Conservation (phyloP, 2,797 vertebrate genomes). For the Fringilla coelebs region DNA sequence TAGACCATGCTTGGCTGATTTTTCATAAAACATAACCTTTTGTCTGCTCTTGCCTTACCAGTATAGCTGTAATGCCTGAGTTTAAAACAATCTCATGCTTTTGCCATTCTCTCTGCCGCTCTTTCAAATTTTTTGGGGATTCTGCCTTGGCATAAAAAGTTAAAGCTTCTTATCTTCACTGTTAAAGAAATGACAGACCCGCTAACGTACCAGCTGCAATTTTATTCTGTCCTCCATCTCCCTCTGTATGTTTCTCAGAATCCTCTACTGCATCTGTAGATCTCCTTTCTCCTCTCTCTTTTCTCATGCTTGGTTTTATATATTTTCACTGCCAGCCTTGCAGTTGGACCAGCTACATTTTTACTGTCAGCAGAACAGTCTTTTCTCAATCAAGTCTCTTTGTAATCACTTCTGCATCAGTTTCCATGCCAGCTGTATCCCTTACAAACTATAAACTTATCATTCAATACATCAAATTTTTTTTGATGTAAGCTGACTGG, state of each 20-base stretch:
- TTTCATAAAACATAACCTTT: slow-evolving; percentile 34
- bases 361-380: background rate
- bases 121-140: background rate
- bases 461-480: background rate
- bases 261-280: background rate
- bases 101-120: background rate
- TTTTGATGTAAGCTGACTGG: background rate
- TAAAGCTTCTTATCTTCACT: background rate
- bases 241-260: background rate
- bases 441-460: background rate
- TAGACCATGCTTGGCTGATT: background rate
- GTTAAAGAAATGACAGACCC: background rate
- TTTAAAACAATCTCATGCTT: background rate
- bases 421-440: background rate
- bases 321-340: background rate
- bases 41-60: background rate
- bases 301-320: background rate
- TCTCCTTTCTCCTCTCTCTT: background rate
- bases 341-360: background rate
- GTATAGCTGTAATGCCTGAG: background rate
- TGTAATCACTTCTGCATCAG: background rate
- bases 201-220: background rate
- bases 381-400: background rate
- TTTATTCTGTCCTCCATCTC: background rate
- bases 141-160: background rate